A percentile compares a stretch with the other conserved stretches of the same genome.
Conservation (phyloP, 1,140 invertebrate species). For the Forficula auricularia region DNA sequence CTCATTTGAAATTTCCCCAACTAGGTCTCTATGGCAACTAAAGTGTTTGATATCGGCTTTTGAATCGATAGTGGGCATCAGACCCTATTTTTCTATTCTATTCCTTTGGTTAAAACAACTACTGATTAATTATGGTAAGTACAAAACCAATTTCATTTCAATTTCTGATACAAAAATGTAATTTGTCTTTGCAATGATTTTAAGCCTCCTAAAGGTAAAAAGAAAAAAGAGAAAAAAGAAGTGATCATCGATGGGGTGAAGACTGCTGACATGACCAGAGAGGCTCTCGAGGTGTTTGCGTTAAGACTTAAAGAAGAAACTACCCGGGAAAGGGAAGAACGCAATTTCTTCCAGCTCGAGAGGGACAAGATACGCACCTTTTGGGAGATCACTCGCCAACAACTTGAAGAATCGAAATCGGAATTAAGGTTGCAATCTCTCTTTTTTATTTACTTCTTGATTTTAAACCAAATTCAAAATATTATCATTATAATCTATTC, state of each 20-base stretch:
- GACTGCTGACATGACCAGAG: constrained; percentile 79
- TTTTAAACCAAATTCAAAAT: too few relatives aligned
- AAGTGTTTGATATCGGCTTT: too few relatives aligned
- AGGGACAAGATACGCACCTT: constrained; percentile 84
- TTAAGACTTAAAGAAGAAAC: constrained; percentile 75
- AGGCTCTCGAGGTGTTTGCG: constrained; percentile 79
- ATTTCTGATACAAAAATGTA: too few relatives aligned
- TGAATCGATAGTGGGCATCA: too few relatives aligned
- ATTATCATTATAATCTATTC: too few relatives aligned
- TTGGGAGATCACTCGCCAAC: constrained; percentile 78
- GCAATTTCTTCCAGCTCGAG: constrained; percentile 90
- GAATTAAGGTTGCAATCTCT: constrained; percentile 43
- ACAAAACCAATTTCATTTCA: too few relatives aligned
- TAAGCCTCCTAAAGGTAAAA: constrained; percentile 19
- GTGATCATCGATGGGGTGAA: constrained; percentile 72
- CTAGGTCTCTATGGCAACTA: too few relatives aligned
- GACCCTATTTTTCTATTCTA: too few relatives aligned
- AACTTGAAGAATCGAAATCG: constrained; percentile 64
- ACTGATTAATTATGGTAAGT: too few relatives aligned
- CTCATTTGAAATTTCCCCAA: too few relatives aligned
- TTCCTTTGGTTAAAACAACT: too few relatives aligned
- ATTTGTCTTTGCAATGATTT: background rate
- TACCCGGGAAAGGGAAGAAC: constrained; percentile 81
- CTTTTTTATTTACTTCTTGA: too few relatives aligned
- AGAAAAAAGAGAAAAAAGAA: constrained; percentile 20